Evolutionary conservation across 2,888 invertebrate species (phyloP), one percentile per base, ranked within the genome.

Genomic region (Troilus luridus): DNA sequence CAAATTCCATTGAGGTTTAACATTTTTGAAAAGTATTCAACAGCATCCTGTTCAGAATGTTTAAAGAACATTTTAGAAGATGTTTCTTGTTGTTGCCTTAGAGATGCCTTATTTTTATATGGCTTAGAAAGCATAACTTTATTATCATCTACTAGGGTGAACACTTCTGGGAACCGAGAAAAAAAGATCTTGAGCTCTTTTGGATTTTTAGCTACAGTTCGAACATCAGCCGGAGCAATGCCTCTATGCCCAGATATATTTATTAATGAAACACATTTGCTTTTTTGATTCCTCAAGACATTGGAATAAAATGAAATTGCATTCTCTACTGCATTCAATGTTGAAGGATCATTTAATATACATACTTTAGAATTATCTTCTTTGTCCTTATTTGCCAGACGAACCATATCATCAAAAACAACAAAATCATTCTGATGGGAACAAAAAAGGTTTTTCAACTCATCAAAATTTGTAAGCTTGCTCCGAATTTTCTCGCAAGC

Each of bases 181-280:
- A 88, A 88, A 88, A 88, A 27, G 12, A 10, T 24, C 24, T 59
- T 24, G 12, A 88, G 88, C 17, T 88, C 59, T 24, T 56, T 88
- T 24, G 58, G 59, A 19, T 88, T 88, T 59, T 60, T 88, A 0
- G 60, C 60, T 12, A 88, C 59, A 24, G 2, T 24, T 27, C 60
- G 58, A 58, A 88, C 88, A 60, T 88, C 59, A 59, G 14, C n/a
- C 17, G 88, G 60, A 88, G 88, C 88, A 60, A 12, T 24, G 27
- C 88, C 27, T 60, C 59, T 88, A 56, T 88, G 27, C 6, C 59
- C 88, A 27, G 72, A n/a, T 9, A 72, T 27, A 27, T 19, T 72
- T 5, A 72, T 27, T 27, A 85, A 21, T 41, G 54, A 17, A 41
- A 88, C 54, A n/a, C 0, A 56, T 88, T 12, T 8, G 24, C 14